A percentile compares a stretch with the other conserved stretches of the same genome.
Evolutionary conservation across 2,888 invertebrate genomes (phyloP).

Genomic region (Arctia plantaginis): DNA sequence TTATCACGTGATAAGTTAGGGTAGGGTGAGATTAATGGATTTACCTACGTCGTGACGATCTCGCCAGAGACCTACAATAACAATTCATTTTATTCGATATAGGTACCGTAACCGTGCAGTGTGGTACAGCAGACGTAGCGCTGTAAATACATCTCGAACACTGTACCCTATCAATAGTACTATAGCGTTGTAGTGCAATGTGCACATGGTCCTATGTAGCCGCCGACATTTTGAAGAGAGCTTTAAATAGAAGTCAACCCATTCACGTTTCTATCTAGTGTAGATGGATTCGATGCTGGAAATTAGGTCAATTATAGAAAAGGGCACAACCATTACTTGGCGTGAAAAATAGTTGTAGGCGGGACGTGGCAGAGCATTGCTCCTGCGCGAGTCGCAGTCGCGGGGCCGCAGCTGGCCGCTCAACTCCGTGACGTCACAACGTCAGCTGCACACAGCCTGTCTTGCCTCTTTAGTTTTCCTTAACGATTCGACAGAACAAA

Average conservation of each 20-base stretch:
- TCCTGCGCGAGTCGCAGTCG: conserved; percentile 59
- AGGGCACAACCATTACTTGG: conserved; percentile 50
- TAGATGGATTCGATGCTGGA: conserved; percentile 44
- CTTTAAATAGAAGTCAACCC: conserved; percentile 45
- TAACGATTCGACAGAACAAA: background rate
- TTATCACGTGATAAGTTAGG: background rate
- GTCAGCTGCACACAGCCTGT: conserved; percentile 1
- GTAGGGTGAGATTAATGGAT: background rate
- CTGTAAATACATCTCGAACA: background rate
- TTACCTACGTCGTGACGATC: background rate
- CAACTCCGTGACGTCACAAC: conserved; percentile 18
- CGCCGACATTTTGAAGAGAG: conserved; percentile 14
- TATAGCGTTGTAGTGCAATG: conserved; percentile 17
- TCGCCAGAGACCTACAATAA: background rate
- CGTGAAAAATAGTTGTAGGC: conserved; percentile 47
- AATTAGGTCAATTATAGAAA: conserved; percentile 63
- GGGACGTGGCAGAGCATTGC: conserved; percentile 69
- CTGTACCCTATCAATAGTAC: background rate
- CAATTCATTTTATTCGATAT: background rate
- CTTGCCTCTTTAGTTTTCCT: conserved; percentile 4
- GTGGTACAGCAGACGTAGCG: background rate
- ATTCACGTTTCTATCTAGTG: conserved; percentile 47
- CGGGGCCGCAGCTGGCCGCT: conserved; percentile 29
- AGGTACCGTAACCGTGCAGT: too few species aligned
- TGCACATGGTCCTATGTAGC: background rate